These are phyloP conservation scores for Bubo bubo DNA, from an alignment of 2,113 vertebrate species.

Conservation along the genomic window DNA sequence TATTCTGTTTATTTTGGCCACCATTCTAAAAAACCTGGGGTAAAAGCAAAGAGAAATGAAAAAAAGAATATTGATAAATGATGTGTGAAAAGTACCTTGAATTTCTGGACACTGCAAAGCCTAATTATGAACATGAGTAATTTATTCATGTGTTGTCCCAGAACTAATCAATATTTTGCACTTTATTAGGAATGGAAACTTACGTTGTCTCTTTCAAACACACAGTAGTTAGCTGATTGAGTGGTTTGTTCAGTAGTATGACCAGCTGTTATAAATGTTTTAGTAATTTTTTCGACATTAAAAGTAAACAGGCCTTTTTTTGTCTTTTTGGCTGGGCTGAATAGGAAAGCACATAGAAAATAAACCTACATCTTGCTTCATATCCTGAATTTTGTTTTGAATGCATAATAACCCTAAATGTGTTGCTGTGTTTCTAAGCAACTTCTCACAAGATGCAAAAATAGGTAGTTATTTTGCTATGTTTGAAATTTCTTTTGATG, in stretches of 20 bases:
- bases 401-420: not conserved
- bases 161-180: conserved; percentile 54
- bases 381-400: conserved; percentile 24
- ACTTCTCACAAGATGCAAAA: not conserved
- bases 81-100: conserved; percentile 31
- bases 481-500: conserved; percentile 6
- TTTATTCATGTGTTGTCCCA: conserved; percentile 16
- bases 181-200: conserved; percentile 44
- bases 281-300: conserved; percentile 32
- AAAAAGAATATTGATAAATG: conserved; percentile 50
- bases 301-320: conserved; percentile 17
- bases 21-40: conserved; percentile 8
- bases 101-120: conserved; percentile 7
- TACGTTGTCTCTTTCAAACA: conserved; percentile 16
- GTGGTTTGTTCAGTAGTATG: conserved; percentile 48
- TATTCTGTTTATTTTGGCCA: conserved; percentile 65
- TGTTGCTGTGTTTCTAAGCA: not conserved
- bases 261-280: conserved; percentile 40
- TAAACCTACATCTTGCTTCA: conserved; percentile 23
- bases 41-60: conserved; percentile 43
- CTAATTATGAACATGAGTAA: conserved; percentile 2
- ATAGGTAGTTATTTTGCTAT: not conserved
- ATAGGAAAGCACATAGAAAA: not conserved
- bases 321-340: not conserved
- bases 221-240: conserved; percentile 58